phyloP scores from a whole-genome alignment of 2,113 vertebrate genomes.

The Cyanoliseus patagonus region DNA sequence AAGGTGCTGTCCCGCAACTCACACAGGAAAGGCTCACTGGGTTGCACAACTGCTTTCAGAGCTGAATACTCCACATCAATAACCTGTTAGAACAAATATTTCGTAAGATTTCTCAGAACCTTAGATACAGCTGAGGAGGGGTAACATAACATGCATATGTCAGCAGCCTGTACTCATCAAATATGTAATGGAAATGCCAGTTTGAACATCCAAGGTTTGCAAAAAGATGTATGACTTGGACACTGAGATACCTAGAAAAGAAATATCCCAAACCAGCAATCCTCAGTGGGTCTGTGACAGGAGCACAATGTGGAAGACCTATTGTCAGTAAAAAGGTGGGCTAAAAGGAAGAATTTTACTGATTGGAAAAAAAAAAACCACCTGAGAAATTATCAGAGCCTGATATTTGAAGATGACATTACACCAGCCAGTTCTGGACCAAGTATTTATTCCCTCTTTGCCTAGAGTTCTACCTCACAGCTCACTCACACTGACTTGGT shows the following conservation, averaged over 20 bases:
- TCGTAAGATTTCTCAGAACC: not conserved
- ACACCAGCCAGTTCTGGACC: not conserved
- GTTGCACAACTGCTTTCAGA: slow-evolving; percentile 82
- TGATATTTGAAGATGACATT: not conserved
- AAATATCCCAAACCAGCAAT: not conserved
- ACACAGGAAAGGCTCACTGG: slow-evolving; percentile 81
- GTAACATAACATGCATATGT: fast-evolving
- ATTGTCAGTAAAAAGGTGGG: not conserved
- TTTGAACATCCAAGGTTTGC: not conserved
- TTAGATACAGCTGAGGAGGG: not conserved
- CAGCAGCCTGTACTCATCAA: not conserved
- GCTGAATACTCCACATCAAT: slow-evolving; percentile 77
- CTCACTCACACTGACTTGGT: not conserved
- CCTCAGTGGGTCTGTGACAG: not conserved
- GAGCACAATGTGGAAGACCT: not conserved
- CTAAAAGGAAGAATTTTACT: not conserved
- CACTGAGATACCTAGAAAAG: not conserved
- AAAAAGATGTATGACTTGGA: not conserved
- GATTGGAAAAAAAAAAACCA: not conserved
- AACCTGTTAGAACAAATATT: slow-evolving; percentile 74
- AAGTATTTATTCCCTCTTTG: not conserved
- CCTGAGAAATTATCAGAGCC: not conserved
- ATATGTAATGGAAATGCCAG: not conserved
- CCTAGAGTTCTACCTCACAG: not conserved
- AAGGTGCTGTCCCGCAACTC: slow-evolving; percentile 80